Base-by-base conservation (phyloP, 2,797 vertebrate genomes). In the Sternotherus odoratus region DNA sequence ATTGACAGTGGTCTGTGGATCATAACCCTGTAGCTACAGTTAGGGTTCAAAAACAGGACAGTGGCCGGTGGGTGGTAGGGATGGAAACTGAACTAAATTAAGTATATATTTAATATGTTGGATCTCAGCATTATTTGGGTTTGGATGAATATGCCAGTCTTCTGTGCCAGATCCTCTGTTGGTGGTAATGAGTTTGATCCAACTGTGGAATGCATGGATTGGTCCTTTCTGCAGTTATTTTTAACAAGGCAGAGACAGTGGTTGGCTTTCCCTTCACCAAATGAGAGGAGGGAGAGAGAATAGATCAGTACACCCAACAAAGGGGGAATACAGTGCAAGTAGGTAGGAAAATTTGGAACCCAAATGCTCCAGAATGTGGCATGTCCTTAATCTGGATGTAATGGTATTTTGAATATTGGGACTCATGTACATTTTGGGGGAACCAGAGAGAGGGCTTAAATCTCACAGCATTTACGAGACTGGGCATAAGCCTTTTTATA, bases 201-300 rank as follows among this genome's bases (percentile, higher is more conserved):
- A 87, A 56, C 63, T 79, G 9, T 69, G 17, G 43, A 75, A 48
- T 75, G 72, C 28, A 19, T 8, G 75, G 75, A 36, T 30, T 63
- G 15, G 2, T 78, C 54, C 80, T 94, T 15, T 24, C 13, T 56
- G 77, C 89, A 50, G 92, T 94, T 92, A 24, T 82, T 92, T 13
- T 53, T 77, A 26, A 53, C 82, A 86, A 93, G 63, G 56, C 66
- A 85, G 51, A 21, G 79, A 93, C 50, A 6, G 39, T 26, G 36
- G 36, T 12, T 26, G 24, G 21, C 11, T 26, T 24, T 26, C 24
- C 24, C n/a, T 91, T 90, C 56, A 80, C 63, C 49, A 57, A 88
- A 33, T 75, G 69, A 33, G 60, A 72, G 12, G 51, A 88, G 50
- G 72, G 75, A 85, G 2, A 13, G 54, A 43, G 36, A 39, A 33